Percentiles rank a stretch among this genome's conserved stretches.
Conservation (phyloP, 2,113 vertebrate genomes). For the Orycteropus afer region DNA sequence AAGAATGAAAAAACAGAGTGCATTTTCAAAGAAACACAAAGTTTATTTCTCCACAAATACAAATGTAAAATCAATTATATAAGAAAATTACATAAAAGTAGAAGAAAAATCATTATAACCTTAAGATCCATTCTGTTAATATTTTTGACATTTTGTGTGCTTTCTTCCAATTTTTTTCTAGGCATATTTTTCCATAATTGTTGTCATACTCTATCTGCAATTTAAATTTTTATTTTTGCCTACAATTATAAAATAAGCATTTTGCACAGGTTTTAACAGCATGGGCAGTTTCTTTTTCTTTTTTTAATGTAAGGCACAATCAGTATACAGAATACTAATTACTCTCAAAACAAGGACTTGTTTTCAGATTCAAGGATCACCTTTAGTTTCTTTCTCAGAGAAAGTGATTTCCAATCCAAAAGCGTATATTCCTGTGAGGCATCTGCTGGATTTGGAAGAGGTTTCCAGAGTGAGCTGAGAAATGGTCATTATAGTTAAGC, state of each 20-base stretch:
- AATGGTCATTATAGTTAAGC: conserved; percentile 89
- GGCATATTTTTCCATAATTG: conserved; percentile 38
- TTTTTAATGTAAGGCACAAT: conserved; percentile 39
- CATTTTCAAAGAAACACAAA: conserved; percentile 43
- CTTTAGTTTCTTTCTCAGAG: conserved; percentile 73
- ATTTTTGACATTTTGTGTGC: conserved; percentile 44
- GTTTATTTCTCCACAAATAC: background rate
- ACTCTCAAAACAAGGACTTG: conserved; percentile 40
- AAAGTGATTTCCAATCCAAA: conserved; percentile 78
- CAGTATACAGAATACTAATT: conserved; percentile 60
- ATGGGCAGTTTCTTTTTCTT: background rate
- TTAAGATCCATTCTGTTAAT: background rate
- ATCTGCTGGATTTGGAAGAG: conserved; percentile 84
- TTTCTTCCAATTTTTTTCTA: conserved; percentile 44
- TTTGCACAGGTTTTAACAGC: conserved; percentile 35
- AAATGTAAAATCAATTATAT: conserved; percentile 37
- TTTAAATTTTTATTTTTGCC: conserved; percentile 47
- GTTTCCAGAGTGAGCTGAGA: conserved; percentile 87
- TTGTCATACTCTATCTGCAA: conserved; percentile 45
- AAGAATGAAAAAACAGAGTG: background rate
- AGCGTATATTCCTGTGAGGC: conserved; percentile 83
- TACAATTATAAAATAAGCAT: conserved; percentile 19
- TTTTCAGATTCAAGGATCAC: conserved; percentile 73
- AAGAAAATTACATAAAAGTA: conserved; percentile 8
- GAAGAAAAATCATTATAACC: background rate